These are phyloP conservation scores for Lutjanus argentimaculatus DNA, from an alignment of 2,797 vertebrate species.

Conservation along the genomic window DNA sequence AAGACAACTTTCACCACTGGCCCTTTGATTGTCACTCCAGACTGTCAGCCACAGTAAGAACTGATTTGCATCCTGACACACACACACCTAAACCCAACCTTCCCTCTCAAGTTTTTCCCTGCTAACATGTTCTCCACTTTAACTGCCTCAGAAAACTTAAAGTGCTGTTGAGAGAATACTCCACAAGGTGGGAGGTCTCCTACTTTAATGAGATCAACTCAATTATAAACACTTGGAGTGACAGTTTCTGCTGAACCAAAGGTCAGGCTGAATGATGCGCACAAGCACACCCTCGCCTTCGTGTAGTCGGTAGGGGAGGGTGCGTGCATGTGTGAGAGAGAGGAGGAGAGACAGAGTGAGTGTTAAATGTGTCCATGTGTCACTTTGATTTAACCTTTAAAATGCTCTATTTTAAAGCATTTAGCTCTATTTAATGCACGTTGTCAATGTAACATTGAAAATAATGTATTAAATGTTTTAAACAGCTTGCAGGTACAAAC, in stretches of 20 bases:
- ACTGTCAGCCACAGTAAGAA: not conserved
- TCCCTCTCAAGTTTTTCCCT: not conserved
- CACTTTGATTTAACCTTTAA: slow-evolving; percentile 27
- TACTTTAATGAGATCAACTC: slow-evolving; percentile 60
- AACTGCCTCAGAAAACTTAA: slow-evolving; percentile 16
- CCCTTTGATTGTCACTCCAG: not conserved
- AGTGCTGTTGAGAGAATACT: slow-evolving; percentile 19
- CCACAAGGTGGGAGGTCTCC: slow-evolving; percentile 22
- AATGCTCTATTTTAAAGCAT: not conserved
- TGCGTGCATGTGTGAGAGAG: not conserved
- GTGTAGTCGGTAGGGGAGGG: not conserved
- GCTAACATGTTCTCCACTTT: slow-evolving; percentile 21
- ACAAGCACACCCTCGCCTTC: slow-evolving; percentile 16
- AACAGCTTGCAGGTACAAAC: not conserved
- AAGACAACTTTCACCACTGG: not conserved
- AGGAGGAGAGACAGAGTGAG: not conserved
- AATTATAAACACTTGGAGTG: slow-evolving; percentile 51
- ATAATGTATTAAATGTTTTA: not conserved
- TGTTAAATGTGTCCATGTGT: slow-evolving; percentile 24
- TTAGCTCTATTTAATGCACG: slow-evolving; percentile 4
- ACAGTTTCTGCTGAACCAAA: slow-evolving; percentile 33
- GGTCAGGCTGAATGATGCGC: slow-evolving; percentile 46
- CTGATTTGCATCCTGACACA: slow-evolving; percentile 4
- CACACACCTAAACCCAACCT: not conserved
- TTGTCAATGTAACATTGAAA: not conserved